Evolutionary conservation across 1,140 invertebrate genomes (phyloP).

Genomic region (Drosophila ohnishii): DNA sequence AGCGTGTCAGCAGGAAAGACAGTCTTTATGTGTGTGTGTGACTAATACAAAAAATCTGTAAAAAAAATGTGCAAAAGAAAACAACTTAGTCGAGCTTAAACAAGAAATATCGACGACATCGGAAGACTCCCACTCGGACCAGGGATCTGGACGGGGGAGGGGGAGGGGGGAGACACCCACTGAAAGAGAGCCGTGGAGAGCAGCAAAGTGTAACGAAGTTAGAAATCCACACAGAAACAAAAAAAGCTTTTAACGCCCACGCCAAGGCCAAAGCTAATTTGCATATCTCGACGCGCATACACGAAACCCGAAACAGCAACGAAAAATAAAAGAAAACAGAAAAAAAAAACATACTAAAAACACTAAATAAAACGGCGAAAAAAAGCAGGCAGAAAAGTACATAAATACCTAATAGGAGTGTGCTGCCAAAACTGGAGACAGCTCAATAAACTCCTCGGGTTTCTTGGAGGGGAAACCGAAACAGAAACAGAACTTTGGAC

Average conservation of each 20-base stretch:
- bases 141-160: neutral
- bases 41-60: conserved; percentile 59
- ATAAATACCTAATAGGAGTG: conserved; percentile 22
- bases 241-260: conserved; percentile 74
- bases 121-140: conserved; percentile 39
- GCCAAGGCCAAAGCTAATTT: conserved; percentile 79
- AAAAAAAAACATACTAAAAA: conserved; percentile 17
- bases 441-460: conserved; percentile 23
- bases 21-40: conserved; percentile 29
- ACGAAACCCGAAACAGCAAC: conserved; percentile 38
- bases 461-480: neutral
- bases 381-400: conserved; percentile 22
- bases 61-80: conserved; percentile 4
- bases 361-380: conserved; percentile 27
- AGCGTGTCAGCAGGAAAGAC: conserved; percentile 26
- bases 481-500: neutral
- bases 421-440: conserved; percentile 24
- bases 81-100: conserved; percentile 38
- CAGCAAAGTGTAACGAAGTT: conserved; percentile 79
- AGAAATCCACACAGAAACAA: conserved; percentile 65
- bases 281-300: conserved; percentile 66
- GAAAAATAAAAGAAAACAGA: neutral
- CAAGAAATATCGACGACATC: conserved; percentile 43
- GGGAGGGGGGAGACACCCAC: conserved; percentile 36
- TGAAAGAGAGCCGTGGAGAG: conserved; percentile 34